Base-by-base conservation (phyloP, 2,113 vertebrate genomes). In the Crotalus viridis region DNA sequence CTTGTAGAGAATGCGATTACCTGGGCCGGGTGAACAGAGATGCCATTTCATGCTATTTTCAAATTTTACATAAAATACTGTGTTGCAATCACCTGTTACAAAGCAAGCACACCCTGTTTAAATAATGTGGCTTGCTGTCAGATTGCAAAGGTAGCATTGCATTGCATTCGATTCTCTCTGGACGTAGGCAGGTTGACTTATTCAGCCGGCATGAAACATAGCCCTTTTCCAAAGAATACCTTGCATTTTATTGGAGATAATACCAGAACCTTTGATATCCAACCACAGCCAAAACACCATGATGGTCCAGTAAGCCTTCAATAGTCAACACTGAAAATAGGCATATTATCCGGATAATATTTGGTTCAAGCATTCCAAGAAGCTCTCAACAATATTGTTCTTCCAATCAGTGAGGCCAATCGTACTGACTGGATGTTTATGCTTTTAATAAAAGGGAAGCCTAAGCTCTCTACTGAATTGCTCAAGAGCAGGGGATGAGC, bases 231-330 rank as follows among this genome's bases (percentile, higher is more conserved):
- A 85, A 87, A 86, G 48, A 55, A 87, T 43, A 51, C 12, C 94
- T 94, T 91, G 48, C 74, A 92, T 94, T 95, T 95, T 93, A 94
- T 94, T 94, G 96, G 94, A 97, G 97, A 97, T 22, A 54, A 93
- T 96, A 93, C 86, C 21, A 69, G 48, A 86, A 91, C 89, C 94
- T 97, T 96, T 94, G 93, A 95, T 97, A 89, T 52, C 91, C 91
- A 97, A 95, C 94, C 91, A 94, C 93, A 94, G 93, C 69, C 95
- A 95, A 97, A 97, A 96, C 94, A 96, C 92, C 93, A 95, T 93
- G 93, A 94, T 89, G 92, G 87, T 95, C 95, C 96, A 94, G 89
- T 93, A 95, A 86, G 92, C 46, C 59, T 96, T 94, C 94, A 90
- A 92, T 93, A 59, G 94, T 93, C 96, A 95, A 95, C 93, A 95